Evolutionary conservation across 2,113 vertebrate genomes (phyloP), one percentile per base, ranked within the genome.

Genomic region (Grantiella picta): DNA sequence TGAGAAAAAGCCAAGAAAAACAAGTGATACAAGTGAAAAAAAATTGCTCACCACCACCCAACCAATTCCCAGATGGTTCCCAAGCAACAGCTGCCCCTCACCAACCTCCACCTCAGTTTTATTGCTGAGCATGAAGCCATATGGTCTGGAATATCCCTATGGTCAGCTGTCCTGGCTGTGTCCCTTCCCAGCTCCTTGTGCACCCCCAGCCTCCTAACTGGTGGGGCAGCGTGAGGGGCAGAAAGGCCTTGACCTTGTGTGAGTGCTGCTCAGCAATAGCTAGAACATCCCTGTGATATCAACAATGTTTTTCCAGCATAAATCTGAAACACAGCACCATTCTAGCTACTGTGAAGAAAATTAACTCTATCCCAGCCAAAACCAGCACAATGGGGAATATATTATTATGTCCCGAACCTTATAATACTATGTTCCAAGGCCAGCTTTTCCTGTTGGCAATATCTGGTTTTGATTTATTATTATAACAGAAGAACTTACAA

Each of bases 141-240:
- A 14, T 40, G 33, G 57, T 31, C 35, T 53, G 47, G 5, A 42
- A 72, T 14, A 73, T 17, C 29, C n/a, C 22, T 21, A 10, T 20
- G 45, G 29, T 15, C 65, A 85, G 8, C 29, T 65, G 29, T 33
- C 21, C 17, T 33, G 31, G 7, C 75, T 54, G 31, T 20, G 25
- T 2, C 15, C 29, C n/a, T 5, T 80, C 60, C 4, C 31, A 73
- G 6, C 53, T 35, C 25, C 45, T 29, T 20, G 38, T 28, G 52
- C 25, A 31, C 1, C 9, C 24, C 24, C 17, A 47, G 52, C 2
- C 66, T 38, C n/a, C 21, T 53, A 0, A 0, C n/a, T 49, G 53
- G 10, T 31, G 27, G 25, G 21, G 52, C 0, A 0, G 7, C 22
- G 9, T 20, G 29, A 85, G 45, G 5, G 54, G 31, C 25, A 54